A percentile compares a stretch with the other conserved stretches of the same genome.
Evolutionary conservation across 2,113 vertebrate species (phyloP).

Genomic region (Eulacestoma nigropectus): DNA sequence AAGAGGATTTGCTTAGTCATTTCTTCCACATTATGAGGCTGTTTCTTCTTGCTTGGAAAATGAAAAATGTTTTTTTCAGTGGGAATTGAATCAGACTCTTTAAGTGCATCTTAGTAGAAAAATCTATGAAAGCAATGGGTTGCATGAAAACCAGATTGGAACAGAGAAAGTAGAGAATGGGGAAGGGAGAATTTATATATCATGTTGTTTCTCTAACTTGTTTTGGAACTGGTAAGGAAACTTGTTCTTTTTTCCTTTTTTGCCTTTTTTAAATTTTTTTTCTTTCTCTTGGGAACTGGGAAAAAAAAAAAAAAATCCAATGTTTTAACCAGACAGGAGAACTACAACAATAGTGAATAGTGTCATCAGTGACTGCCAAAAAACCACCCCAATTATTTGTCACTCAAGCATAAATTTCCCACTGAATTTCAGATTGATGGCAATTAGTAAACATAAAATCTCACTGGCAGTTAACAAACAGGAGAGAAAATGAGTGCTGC

Average conservation of each 20-base stretch:
- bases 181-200: neutral
- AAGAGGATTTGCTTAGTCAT: conserved; percentile 1
- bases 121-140: neutral
- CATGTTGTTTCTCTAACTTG: neutral
- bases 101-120: neutral
- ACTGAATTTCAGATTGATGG: neutral
- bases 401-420: conserved; percentile 1
- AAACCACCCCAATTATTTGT: neutral
- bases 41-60: neutral
- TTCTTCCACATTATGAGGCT: neutral
- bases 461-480: neutral
- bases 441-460: neutral
- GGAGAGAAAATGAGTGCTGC: neutral
- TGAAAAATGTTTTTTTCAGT: neutral
- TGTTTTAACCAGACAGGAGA: neutral
- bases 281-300: neutral
- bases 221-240: neutral
- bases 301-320: neutral
- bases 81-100: neutral
- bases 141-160: neutral
- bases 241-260: neutral
- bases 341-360: neutral
- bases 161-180: neutral
- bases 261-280: too few species aligned
- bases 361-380: neutral